These are phyloP conservation scores for Lacerta viridis DNA, from an alignment of 2,797 vertebrate genomes.

Conservation along the genomic window DNA sequence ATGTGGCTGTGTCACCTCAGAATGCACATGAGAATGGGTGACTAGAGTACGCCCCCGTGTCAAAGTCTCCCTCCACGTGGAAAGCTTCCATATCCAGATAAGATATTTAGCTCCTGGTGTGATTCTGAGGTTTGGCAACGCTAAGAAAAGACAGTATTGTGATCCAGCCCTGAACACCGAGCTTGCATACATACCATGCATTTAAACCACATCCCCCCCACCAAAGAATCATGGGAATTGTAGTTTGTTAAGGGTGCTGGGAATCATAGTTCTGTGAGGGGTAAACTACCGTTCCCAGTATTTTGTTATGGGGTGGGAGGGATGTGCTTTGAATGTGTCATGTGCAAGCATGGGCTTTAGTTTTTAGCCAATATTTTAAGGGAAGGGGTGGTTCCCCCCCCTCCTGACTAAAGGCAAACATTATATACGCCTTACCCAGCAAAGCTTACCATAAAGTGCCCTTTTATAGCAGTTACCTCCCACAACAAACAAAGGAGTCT, in stretches of 20 bases:
- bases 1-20: not conserved
- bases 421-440: conserved; percentile 22
- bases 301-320: no score
- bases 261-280: no score
- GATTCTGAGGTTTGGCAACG: not conserved
- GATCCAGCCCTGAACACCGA: not conserved
- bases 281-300: no score
- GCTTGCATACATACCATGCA: no score
- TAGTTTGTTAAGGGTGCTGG: no score
- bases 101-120: not conserved
- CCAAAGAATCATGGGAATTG: no score
- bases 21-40: not conserved
- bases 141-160: no score
- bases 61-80: not conserved
- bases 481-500: conserved; percentile 47
- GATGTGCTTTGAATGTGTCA: no score
- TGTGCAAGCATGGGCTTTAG: not conserved
- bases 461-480: conserved; percentile 38
- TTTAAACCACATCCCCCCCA: no score
- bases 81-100: not conserved
- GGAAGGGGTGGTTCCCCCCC: not conserved
- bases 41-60: not conserved
- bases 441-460: conserved; percentile 16
- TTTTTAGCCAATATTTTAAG: not conserved
- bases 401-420: not conserved